Evolutionary conservation across 2,888 invertebrate species (phyloP), one percentile per base, ranked within the genome.

Genomic region (Thymelicus acteon): DNA sequence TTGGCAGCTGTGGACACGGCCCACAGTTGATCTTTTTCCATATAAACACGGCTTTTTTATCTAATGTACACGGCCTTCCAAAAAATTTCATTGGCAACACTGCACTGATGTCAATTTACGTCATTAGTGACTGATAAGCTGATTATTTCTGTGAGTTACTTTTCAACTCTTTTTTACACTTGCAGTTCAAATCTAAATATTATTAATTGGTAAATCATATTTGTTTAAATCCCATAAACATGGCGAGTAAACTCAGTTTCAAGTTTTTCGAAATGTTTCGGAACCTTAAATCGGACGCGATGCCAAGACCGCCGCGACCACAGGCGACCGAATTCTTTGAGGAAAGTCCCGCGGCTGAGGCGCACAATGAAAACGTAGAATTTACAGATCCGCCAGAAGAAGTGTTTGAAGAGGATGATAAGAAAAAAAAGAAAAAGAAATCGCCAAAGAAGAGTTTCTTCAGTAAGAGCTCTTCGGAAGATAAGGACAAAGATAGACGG

Each of bases 251-350:
- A 68, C 47, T 86, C 63, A 80, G 82, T 72, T 80, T 80, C 71
- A 91, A 86, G 79, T 76, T 92, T 66, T 79, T 89, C 62, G 90
- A 92, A 72, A 85, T 89, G 71, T 89, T 94, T 74, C 86, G 89
- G 57, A 88, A 91, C 71, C 75, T 95, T 48, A 94, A 93, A 74
- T 88, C 94, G 1, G 95, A 95, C 75, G 94, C 95, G 8, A 86
- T 91, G 52, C 94, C 95, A 0, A 89, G 89, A 76, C 85, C 94
- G 7, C 94, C 95, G 0, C 85, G 94, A 54, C 79, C 83, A 47
- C 76, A 75, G 31, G 76, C 74, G 31, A 74, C 75, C 47, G 72
- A 77, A 44, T 73, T 72, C 39, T 67, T 58, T 47, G 77, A 77
- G 54, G 75, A 75, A 60, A 72, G 71, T 31, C 73, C 78, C 31